Base-by-base conservation (phyloP, 2,888 invertebrate genomes). In the Xestia xanthographa region DNA sequence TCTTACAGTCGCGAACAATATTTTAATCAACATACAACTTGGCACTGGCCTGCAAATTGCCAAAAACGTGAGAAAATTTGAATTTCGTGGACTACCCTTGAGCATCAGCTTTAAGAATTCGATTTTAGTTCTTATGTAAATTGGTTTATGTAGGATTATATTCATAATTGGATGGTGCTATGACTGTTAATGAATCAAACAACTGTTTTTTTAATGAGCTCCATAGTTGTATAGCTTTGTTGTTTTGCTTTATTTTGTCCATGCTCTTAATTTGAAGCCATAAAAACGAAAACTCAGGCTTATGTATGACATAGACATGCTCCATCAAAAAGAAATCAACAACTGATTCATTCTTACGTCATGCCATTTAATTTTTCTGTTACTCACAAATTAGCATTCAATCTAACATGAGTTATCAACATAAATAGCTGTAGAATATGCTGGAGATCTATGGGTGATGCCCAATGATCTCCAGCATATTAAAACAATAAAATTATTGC, bases 121-220 rank as follows among this genome's bases (percentile, higher is more conserved):
- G n/a, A 26, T 56, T 53, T 11, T 60, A 20, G 3, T 22, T 38
- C 26, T 26, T 22, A 50, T 17, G 58, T 60, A 60, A 60, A 60
- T 34, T 34, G 34, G 34, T 72, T 56, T 53, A 22, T 11, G 38
- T 41, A 71, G 41, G 26, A 50, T 70, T 71, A 41, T 29, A 43
- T 22, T 29, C 14, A 0, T 43, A 72, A 45, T 72, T 56, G 14
- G n/a, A 72, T n/a, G 4, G 14, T 5, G 1, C 34, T 38, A 20
- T 34, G 12, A 38, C 14, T n/a, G 6, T 43, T 38, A 12, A 34
- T 26, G 17, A 45, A 26, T 12, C 43, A 43, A 48, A 20, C 17
- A 34, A 38, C 20, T 26, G 26, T 67, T 43, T 43, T 20, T 26
- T 20, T 53, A n/a, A 38, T 38, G 2, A 22, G 14, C 38, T 50